These are phyloP conservation scores for Seriola dumerili DNA, from an alignment of 2,113 vertebrate genomes.

Conservation along the genomic window DNA sequence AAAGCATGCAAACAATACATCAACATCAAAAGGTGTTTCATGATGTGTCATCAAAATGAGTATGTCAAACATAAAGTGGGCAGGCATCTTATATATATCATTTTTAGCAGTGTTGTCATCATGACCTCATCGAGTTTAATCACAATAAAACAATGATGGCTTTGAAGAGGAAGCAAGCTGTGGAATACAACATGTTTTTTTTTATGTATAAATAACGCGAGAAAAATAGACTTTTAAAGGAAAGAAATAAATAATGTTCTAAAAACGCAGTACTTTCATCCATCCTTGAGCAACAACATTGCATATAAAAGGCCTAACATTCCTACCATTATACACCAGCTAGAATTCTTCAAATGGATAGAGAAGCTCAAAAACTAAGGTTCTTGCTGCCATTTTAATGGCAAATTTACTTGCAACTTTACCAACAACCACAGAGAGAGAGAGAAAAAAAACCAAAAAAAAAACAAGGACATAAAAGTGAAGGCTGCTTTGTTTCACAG, in stretches of 20 bases:
- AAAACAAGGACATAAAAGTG: slow-evolving; percentile 67
- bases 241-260: slow-evolving; percentile 51
- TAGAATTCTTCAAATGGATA: slow-evolving; percentile 69
- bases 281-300: slow-evolving; percentile 52
- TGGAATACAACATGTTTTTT: slow-evolving; percentile 26
- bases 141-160: slow-evolving; percentile 28
- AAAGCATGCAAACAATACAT: not conserved
- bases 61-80: not conserved
- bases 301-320: slow-evolving; percentile 47
- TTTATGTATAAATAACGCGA: slow-evolving; percentile 45
- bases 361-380: slow-evolving; percentile 44
- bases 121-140: slow-evolving; percentile 44
- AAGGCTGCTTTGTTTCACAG: slow-evolving; percentile 78
- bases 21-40: slow-evolving; percentile 35
- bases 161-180: slow-evolving; percentile 38
- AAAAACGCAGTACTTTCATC: slow-evolving; percentile 56
- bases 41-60: slow-evolving; percentile 21
- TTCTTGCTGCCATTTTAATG: slow-evolving; percentile 76
- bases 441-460: too few species aligned
- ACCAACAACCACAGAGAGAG: slow-evolving; percentile 50
- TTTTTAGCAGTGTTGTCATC: slow-evolving; percentile 5
- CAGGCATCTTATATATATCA: slow-evolving; percentile 8
- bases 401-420: slow-evolving; percentile 73
- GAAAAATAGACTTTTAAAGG: slow-evolving; percentile 47
- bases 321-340: slow-evolving; percentile 53